Base-by-base conservation (phyloP, 2,797 vertebrate genomes). In the Geotrypetes seraphini region DNA sequence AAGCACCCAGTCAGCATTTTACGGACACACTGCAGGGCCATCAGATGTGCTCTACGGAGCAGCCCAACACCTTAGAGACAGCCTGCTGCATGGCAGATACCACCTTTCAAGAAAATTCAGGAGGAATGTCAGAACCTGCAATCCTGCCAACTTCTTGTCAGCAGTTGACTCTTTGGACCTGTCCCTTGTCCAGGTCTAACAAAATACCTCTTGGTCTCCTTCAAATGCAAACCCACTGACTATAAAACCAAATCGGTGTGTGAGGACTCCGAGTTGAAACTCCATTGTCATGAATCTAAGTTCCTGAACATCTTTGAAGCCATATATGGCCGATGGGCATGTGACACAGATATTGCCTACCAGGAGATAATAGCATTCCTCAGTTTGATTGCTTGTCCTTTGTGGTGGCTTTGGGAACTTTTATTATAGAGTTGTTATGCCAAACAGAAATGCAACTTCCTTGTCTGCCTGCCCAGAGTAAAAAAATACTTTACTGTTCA, bases 91-190 rank as follows among this genome's bases (percentile, higher is more conserved):
- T n/a, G n/a, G n/a, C n/a, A n/a, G n/a, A n/a, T n/a, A n/a, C n/a
- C n/a, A n/a, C n/a, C n/a, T n/a, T n/a, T n/a, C n/a, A n/a, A 98
- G 93, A 98, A 98, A 78, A 79, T 98, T 57, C 66, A 98, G 60
- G 90, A 92, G 4, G 93, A 97, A 73, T 98, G 95, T 83, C 91
- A 98, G 68, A 89, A 87, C 71, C 84, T 78, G 53, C 87, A 92
- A 74, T 75, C 85, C 54, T 97, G 93, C 68, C 86, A 86, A 43
- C 73, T 98, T 32, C 83, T 83, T 64, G 91, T 98, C 69, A 91
- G 84, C 80, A 91, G 86, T 78, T 85, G 86, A 60, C 79, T 94
- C 57, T 97, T 97, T 71, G 93, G 93, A 62, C 76, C 67, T 64
- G 92, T 97, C 75, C 89, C 87, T 36, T 97, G 93, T 60, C 93